phyloP scores from a whole-genome alignment of 2,888 invertebrate species.

The Punctoribates punctum region DNA sequence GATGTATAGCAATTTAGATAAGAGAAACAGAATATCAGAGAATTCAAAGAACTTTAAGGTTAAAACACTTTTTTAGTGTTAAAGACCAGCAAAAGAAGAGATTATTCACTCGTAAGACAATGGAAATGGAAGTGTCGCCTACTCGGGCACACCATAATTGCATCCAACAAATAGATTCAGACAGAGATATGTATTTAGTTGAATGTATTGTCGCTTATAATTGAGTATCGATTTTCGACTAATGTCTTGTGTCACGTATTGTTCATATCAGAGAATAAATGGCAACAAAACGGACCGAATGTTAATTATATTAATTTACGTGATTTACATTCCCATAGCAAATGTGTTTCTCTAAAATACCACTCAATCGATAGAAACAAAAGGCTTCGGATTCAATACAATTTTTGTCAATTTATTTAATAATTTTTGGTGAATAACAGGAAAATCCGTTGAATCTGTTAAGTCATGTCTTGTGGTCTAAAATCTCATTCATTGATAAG shows the following conservation, averaged over 20 bases:
- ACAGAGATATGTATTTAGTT: not conserved
- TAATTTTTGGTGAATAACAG: no score
- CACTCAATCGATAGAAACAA: no score
- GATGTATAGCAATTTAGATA: no score
- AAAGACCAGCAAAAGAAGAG: not conserved
- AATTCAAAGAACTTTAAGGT: slow-evolving; percentile 5
- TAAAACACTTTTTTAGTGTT: not conserved
- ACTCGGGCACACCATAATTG: not conserved
- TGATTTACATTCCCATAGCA: not conserved
- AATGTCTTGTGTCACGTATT: slow-evolving; percentile 22
- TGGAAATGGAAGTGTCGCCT: not conserved
- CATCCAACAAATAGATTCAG: no score
- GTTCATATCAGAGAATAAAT: not conserved
- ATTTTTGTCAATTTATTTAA: no score
- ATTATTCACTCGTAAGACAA: slow-evolving; percentile 8
- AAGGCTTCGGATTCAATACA: no score
- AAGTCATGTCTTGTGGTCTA: no score
- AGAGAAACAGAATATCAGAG: not conserved
- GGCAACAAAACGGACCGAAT: not conserved
- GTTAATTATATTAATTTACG: slow-evolving; percentile 35
- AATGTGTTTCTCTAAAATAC: not conserved
- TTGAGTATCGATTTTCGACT: not conserved
- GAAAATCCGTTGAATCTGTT: no score
- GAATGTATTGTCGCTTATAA: not conserved
- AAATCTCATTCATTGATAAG: no score